A percentile compares a stretch with the other conserved stretches of the same genome.
phyloP scores from a whole-genome alignment of 2,888 invertebrate genomes.

The Agrochola macilenta region DNA sequence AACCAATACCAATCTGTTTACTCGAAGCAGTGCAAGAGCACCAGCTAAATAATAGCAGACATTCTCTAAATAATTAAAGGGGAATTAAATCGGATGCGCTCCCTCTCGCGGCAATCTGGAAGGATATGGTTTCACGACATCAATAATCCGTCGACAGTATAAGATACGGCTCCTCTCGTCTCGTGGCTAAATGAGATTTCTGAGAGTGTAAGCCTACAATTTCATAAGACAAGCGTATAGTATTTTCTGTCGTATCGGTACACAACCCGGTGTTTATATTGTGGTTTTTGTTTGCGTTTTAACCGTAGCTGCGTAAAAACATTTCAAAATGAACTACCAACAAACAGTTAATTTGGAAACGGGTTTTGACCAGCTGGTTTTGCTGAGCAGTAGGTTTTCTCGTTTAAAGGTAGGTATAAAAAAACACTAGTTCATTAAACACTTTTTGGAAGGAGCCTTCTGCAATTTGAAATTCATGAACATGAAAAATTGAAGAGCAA shows the following conservation, averaged over 20 bases:
- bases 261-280: constrained; percentile 25
- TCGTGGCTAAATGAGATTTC: constrained; percentile 68
- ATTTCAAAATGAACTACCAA: constrained; percentile 8
- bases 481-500: not conserved
- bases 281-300: not conserved
- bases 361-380: not conserved
- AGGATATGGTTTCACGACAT: constrained; percentile 68
- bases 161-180: constrained; percentile 56
- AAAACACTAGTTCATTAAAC: not conserved
- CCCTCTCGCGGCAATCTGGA: constrained; percentile 65
- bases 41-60: constrained; percentile 60
- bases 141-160: constrained; percentile 70
- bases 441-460: not conserved
- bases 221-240: constrained; percentile 38
- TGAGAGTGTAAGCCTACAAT: constrained; percentile 57
- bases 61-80: constrained; percentile 68
- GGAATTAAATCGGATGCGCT: constrained; percentile 67
- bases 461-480: constrained; percentile 20
- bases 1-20: constrained; percentile 56
- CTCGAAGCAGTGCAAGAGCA: constrained; percentile 20
- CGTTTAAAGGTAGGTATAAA: not conserved
- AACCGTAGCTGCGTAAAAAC: not conserved
- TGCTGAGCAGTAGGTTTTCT: not conserved
- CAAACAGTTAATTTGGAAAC: constrained; percentile 6
- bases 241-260: constrained; percentile 26